A percentile compares a stretch with the other conserved stretches of the same genome.
These are phyloP conservation scores for Pholis gunnellus DNA, from an alignment of 2,113 vertebrate genomes.

Conservation along the genomic window DNA sequence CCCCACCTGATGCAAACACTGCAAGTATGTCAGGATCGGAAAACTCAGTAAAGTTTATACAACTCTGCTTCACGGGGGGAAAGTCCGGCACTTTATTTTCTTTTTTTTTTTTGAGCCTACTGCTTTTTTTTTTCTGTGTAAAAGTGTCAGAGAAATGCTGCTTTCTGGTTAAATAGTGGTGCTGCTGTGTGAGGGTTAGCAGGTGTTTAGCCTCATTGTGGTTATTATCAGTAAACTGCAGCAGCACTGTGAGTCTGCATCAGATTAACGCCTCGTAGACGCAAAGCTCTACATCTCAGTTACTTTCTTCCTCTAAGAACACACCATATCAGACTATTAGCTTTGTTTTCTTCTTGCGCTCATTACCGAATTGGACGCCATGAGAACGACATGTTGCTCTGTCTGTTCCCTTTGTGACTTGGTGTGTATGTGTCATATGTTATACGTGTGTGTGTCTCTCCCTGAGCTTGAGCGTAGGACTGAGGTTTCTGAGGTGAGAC, in stretches of 20 bases:
- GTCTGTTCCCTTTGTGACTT: constrained; percentile 43
- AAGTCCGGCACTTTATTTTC: constrained; percentile 14
- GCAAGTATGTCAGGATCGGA: constrained; percentile 28
- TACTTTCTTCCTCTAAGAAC: constrained; percentile 20
- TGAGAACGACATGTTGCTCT: constrained; percentile 21
- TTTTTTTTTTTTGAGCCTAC: constrained; percentile 10
- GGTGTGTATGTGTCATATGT: constrained; percentile 37
- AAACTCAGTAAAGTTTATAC: constrained; percentile 53
- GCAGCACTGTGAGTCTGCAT: constrained; percentile 75
- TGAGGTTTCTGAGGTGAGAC: constrained; percentile 83
- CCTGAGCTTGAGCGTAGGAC: constrained; percentile 57
- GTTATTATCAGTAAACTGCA: constrained; percentile 75
- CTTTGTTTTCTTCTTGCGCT: not conserved
- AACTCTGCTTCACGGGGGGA: constrained; percentile 34
- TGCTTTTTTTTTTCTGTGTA: not conserved
- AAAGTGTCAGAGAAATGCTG: constrained; percentile 31
- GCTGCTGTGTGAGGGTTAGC: constrained; percentile 64
- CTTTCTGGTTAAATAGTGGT: constrained; percentile 36
- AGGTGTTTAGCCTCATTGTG: constrained; percentile 83
- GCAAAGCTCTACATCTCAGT: constrained; percentile 17
- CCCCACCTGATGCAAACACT: constrained; percentile 51
- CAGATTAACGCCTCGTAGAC: constrained; percentile 72
- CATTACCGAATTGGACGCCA: not conserved
- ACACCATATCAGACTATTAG: constrained; percentile 16
- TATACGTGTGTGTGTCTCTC: constrained; percentile 36